Base-by-base conservation (phyloP, 2,888 invertebrate species). In the Thecophora atra region DNA sequence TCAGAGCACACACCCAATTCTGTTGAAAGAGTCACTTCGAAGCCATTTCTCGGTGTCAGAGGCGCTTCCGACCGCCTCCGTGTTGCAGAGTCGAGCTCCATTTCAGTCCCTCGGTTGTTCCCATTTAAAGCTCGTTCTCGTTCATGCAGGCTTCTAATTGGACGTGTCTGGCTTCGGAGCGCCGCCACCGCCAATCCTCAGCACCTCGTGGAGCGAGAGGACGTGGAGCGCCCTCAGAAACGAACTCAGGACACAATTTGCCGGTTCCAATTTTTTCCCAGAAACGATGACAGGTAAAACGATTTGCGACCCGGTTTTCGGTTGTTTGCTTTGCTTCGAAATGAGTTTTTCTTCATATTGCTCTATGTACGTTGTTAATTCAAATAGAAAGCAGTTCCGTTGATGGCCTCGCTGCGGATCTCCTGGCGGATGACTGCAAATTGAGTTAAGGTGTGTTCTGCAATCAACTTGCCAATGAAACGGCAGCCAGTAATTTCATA, bases 211-310 rank as follows among this genome's bases (percentile, higher is more conserved):
- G 8, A 44, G 7, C 7, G 13, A 44, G 13, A n/a, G 8, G 7
- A 7, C 44, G 44, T 3, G 8, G 17, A 47, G n/a, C 15, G 17
- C 15, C 47, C 47, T 47, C 47, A 47, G 37, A 47, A 47, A 3
- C 17, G n/a, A 47, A 47, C 47, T n/a, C 13, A 6, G 1, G 47
- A 47, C 17, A 47, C 47, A n/a, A 11, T 47, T 47, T 64, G 44
- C 24, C 64, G 24, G 42, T 26, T 42, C 42, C 64, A 64, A 24
- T n/a, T 47, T 44, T 64, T 21, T 15, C 15, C 64, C 42, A 44
- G 17, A 37, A 64, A 44, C 24, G 44, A 66, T 54, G 54, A 37
- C 66, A 66, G 54, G 54, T 66, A 54, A 52, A 52, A 54, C 30
- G 52, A 66, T 30, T 54, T 19, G 52, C 21, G 28, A 28, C 24